phyloP scores from a whole-genome alignment of 2,888 invertebrate species.

The Hydropsyche betteni region DNA sequence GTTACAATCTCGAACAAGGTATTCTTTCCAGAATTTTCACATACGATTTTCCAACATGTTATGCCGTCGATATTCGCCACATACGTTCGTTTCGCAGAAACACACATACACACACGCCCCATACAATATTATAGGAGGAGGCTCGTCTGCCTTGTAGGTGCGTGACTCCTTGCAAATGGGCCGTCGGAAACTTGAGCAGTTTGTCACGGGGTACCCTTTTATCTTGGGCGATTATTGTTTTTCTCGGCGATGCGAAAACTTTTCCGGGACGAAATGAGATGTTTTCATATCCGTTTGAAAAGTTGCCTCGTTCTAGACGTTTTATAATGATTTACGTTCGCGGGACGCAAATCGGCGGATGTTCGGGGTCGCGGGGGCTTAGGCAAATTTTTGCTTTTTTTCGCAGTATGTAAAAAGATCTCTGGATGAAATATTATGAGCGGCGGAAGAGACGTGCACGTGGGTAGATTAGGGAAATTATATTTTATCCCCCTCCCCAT shows the following conservation, averaged over 20 bases:
- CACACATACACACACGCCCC: too few species aligned
- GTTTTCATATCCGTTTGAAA: constrained; percentile 47
- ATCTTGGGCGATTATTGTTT: constrained; percentile 48
- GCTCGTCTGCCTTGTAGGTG: neutral
- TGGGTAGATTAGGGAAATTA: constrained; percentile 38
- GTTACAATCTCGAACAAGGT: too few species aligned
- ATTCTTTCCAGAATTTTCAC: too few species aligned
- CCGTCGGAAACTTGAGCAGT: constrained; percentile 47
- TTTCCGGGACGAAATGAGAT: constrained; percentile 44
- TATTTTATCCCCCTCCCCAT: neutral
- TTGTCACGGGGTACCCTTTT: constrained; percentile 43
- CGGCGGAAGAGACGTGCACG: constrained; percentile 40
- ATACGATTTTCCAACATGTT: too few species aligned
- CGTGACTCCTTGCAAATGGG: constrained; percentile 42
- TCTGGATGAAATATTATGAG: constrained; percentile 42
- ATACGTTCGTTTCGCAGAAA: too few species aligned
- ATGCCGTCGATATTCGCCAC: too few species aligned
- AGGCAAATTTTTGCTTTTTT: constrained; percentile 33
- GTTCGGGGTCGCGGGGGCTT: constrained; percentile 32
- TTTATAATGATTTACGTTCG: constrained; percentile 50
- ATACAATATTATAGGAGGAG: neutral
- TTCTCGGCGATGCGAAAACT: constrained; percentile 47
- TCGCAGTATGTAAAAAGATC: neutral
- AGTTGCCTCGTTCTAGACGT: constrained; percentile 43
- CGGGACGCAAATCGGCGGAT: neutral